Base-by-base conservation (phyloP, 2,888 invertebrate species). In the Macroteleia sp. region DNA sequence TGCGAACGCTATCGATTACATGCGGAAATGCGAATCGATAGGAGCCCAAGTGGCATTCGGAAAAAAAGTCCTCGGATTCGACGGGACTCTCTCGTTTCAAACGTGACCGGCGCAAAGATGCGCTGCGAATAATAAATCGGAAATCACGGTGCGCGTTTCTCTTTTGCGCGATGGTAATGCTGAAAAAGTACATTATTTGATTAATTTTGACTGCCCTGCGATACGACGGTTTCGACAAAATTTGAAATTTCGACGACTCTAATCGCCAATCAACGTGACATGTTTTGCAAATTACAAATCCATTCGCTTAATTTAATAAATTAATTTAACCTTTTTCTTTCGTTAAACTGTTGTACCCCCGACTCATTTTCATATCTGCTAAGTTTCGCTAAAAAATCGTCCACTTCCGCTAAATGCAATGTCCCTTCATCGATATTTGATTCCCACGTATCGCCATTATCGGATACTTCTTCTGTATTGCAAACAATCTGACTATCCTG, bases 321-420 rank as follows among this genome's bases (percentile, higher is more conserved):
- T n/a, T n/a, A n/a, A n/a, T n/a, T n/a, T n/a, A n/a, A 90, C 91
- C 91, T 89, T 85, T 91, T 90, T 85, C 91, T 88, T 80, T 91
- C 91, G 74, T 88, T 90, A 80, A 88, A 88, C 83, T 88, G 83
- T 81, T 88, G 85, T 78, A 88, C 81, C 64, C 81, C 86, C 39
- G 88, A 84, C 67, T 12, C 50, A 52, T 87, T 86, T 46, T 83
- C 82, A 87, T 88, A 87, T 80, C 83, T 83, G 56, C 86, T 70
- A 79, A 87, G 86, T 82, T 87, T 85, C 78, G 87, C 69, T 75
- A 81, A 71, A 77, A 89, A 90, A 79, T 82, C 85, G 85, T 89
- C 88, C 75, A 89, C 86, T 54, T 86, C 77, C n/a, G 14, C 22
- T 16, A 48, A 69, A n/a, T n/a, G n/a, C 6, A 62, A 32, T 17